These are phyloP conservation scores for Scaptomyza reducta DNA, from an alignment of 2,888 invertebrate species.

Conservation along the genomic window DNA sequence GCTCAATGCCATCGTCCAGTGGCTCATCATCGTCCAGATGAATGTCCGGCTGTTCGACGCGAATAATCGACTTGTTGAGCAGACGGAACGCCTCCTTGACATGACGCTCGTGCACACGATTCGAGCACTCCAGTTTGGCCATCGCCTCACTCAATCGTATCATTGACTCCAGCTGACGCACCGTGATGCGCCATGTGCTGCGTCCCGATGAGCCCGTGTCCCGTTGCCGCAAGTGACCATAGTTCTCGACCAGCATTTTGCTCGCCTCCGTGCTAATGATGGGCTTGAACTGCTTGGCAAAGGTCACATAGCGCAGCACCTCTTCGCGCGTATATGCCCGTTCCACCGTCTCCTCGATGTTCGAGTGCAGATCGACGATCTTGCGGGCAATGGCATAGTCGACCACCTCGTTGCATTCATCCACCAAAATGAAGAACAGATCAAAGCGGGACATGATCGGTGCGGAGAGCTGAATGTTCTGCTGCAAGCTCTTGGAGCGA, in stretches of 20 bases:
- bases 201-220: constrained; percentile 89
- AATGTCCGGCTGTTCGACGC: constrained; percentile 99
- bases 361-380: constrained; percentile 96
- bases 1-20: constrained; percentile 84
- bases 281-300: constrained; percentile 98
- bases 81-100: constrained; percentile 96
- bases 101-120: constrained; percentile 93
- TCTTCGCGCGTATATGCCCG: constrained; percentile 94
- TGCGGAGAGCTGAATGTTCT: constrained; percentile 96
- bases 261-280: constrained; percentile 92
- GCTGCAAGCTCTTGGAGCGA: constrained; percentile 95
- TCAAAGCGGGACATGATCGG: constrained; percentile 99
- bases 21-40: constrained; percentile 92
- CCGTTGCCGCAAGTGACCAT: constrained; percentile 92
- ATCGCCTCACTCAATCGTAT: constrained; percentile 98
- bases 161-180: constrained; percentile 97
- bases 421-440: constrained; percentile 98
- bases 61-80: constrained; percentile 97
- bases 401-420: constrained; percentile 97
- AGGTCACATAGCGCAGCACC: constrained; percentile 97
- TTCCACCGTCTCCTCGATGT: constrained; percentile 91
- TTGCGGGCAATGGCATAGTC: constrained; percentile 98
- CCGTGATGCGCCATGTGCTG: constrained; percentile 97
- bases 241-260: constrained; percentile 93
- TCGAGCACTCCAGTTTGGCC: constrained; percentile 97